Evolutionary conservation across 2,797 vertebrate species (phyloP).

Genomic region (Cossypha caffra): DNA sequence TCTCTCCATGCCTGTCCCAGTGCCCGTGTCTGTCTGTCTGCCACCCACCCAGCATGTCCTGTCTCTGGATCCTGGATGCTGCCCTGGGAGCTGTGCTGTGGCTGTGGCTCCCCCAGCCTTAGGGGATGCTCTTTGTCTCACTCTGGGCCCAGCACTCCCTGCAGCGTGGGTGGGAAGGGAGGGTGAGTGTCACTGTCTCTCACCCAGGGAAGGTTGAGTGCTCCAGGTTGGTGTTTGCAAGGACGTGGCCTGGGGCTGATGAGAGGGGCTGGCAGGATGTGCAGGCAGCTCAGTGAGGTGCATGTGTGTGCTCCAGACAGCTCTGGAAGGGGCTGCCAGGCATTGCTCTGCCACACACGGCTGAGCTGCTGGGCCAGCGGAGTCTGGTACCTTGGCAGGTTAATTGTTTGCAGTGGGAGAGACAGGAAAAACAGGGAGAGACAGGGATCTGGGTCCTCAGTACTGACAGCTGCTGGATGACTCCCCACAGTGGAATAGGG

Average conservation of each 20-base stretch:
- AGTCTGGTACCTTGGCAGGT: not conserved
- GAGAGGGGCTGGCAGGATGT: not conserved
- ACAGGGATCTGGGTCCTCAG: not conserved
- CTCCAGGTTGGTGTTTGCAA: not conserved
- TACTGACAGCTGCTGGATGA: not conserved
- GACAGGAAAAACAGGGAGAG: not conserved
- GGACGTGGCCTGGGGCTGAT: not conserved
- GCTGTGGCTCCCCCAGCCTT: not conserved
- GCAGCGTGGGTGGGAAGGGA: not conserved
- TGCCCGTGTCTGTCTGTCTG: accelerated
- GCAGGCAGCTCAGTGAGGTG: not conserved
- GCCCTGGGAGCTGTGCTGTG: not conserved
- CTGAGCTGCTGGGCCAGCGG: not conserved
- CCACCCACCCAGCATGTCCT: not conserved
- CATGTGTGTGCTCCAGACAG: accelerated
- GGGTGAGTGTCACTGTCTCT: too few relatives aligned
- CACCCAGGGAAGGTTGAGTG: not conserved
- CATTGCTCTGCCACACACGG: not conserved
- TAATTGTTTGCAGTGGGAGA: not conserved
- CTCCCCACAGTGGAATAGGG: not conserved
- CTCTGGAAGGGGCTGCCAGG: not conserved
- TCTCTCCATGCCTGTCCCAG: not conserved
- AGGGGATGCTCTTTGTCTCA: accelerated
- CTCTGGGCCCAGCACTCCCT: not conserved
- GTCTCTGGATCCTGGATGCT: not conserved